These are phyloP conservation scores for Chirona hameri DNA, from an alignment of 2,888 invertebrate species.

Conservation along the genomic window DNA sequence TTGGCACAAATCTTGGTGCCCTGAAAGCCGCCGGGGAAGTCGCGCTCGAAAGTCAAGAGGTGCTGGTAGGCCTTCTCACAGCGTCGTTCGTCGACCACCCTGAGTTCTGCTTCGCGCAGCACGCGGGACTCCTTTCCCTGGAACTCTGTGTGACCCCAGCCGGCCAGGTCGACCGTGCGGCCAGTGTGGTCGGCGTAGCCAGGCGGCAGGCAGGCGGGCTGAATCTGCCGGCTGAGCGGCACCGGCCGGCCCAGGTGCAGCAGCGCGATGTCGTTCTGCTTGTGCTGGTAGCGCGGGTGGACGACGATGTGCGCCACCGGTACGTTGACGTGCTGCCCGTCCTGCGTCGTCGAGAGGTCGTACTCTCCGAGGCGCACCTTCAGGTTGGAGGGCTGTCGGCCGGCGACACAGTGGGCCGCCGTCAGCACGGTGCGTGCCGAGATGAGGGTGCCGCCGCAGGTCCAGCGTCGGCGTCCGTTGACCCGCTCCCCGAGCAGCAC, in stretches of 20 bases:
- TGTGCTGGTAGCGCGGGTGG: background rate
- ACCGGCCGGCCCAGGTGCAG: conserved; percentile 76
- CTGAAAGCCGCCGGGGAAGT: background rate
- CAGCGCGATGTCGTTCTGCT: conserved; percentile 70
- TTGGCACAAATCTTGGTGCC: no score
- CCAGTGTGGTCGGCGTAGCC: conserved; percentile 65
- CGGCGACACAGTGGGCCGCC: conserved; percentile 13
- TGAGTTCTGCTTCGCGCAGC: background rate
- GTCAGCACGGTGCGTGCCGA: background rate
- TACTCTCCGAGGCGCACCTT: background rate
- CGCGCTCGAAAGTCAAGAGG: background rate
- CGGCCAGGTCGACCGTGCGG: background rate
- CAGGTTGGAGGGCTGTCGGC: no score
- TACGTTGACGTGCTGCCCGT: background rate
- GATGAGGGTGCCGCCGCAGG: no score
- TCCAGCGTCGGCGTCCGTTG: no score
- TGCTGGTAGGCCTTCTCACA: background rate
- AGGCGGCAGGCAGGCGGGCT: conserved; percentile 83
- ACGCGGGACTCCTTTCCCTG: background rate
- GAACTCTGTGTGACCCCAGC: background rate
- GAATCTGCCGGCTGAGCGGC: conserved; percentile 78
- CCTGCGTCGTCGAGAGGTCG: background rate
- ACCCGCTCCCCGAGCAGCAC: no score
- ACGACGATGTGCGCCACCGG: background rate
- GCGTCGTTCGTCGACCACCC: background rate